Base-by-base conservation (phyloP, 1,140 invertebrate species). In the Bombus turneri region DNA sequence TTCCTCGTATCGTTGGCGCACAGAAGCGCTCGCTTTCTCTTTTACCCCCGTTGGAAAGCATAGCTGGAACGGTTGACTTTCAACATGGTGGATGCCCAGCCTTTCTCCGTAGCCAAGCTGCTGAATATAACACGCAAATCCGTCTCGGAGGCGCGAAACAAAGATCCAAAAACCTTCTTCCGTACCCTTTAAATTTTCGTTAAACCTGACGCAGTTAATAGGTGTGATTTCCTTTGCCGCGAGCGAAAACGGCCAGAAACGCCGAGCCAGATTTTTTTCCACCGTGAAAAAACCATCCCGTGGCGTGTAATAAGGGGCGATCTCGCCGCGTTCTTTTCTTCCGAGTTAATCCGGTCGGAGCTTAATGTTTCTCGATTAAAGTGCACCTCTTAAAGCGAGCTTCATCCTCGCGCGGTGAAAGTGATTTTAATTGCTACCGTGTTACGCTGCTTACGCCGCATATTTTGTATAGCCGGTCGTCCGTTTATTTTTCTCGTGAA, bases 91-190 rank as follows among this genome's bases (percentile, higher is more conserved):
- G 72, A 34, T 13, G 31, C 39, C 6, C 10, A 5, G 25, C 1
- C 25, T 71, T 71, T 80, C 78, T 53, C 0, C 43, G 9, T 39
- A 4, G 13, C 9, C 66, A 71, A 34, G 15, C 28, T n/a, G n/a
- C 10, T 18, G 79, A n/a, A 71, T 81, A 39, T 39, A 83, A 83
- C 43, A 13, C 62, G 37, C 34, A 59, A 53, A 83, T 77, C 64
- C 64, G n/a, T 10, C 39, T 31, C n/a, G 39, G 31, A 81, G 69
- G 25, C 22, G 25, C 71, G 31, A 82, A 82, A 78, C 82, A 83
- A 78, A 78, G 64, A 83, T 76, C 18, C 59, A 13, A 28, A 28
- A 53, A 3, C 13, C 59, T 34, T 2, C 10, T 12, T 31, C 25
- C 4, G n/a, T 31, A 43, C 15, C 9, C 34, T 37, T 69, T 78